Percentiles rank a stretch among this genome's conserved stretches.
phyloP scores from a whole-genome alignment of 2,797 vertebrate species.

The Microchirus variegatus region DNA sequence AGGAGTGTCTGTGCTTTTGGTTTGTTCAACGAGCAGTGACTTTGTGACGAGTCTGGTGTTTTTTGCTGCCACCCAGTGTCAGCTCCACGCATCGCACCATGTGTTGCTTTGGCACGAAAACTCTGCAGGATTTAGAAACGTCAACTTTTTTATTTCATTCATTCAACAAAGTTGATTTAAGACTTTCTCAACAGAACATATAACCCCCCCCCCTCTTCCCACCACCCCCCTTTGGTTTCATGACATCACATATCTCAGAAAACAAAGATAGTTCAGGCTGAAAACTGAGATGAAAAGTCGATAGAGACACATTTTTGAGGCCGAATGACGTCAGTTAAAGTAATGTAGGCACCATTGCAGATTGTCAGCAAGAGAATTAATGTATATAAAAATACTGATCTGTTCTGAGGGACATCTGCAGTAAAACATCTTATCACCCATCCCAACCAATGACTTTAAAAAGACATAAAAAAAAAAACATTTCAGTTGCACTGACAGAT shows the following conservation, averaged over 20 bases:
- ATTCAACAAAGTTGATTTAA: background rate
- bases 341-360: slow-evolving; percentile 6
- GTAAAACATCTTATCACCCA: background rate
- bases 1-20: slow-evolving; percentile 1
- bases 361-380: slow-evolving; percentile 10
- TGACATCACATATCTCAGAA: too few relatives aligned
- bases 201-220: too few relatives aligned
- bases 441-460: too few relatives aligned
- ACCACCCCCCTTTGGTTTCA: too few relatives aligned
- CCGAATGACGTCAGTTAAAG: slow-evolving; percentile 1
- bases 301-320: background rate
- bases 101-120: background rate
- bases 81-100: slow-evolving; percentile 8
- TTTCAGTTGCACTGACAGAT: slow-evolving; percentile 32
- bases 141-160: slow-evolving; percentile 45
- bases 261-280: too few relatives aligned
- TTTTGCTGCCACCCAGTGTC: slow-evolving; percentile 61
- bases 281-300: slow-evolving; percentile 3
- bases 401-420: slow-evolving; percentile 15
- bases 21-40: background rate
- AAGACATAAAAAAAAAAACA: too few relatives aligned
- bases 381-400: background rate
- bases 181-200: too few relatives aligned
- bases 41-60: too few relatives aligned
- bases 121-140: slow-evolving; percentile 18